Base-by-base conservation (phyloP, 2,888 invertebrate genomes). In the Orthosia gracilis region DNA sequence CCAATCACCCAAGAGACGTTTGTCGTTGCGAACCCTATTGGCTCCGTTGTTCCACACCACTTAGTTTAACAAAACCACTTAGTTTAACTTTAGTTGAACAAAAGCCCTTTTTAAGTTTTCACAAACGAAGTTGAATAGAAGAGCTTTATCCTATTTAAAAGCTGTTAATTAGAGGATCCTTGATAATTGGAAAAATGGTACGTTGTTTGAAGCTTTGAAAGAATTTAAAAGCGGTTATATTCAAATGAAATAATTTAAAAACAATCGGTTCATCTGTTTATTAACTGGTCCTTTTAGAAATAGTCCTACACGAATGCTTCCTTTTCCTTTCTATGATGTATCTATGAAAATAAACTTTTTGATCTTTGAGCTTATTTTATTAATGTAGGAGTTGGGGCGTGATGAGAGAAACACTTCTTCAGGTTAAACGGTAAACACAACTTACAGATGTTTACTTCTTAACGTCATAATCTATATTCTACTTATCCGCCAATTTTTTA, bases 1-100 rank as follows among this genome's bases (percentile, higher is more conserved):
- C 65, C 68, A 81, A 80, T 83, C 73, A 72, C 59, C 57, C 61
- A 59, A 13, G 59, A 82, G 67, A 71, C 50, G 63, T 63, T 54
- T 65, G 54, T 57, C 64, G 65, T 26, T 57, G 26, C 15, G 55
- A 50, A 45, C 57, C 49, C 62, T 69, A 50, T 71, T 82, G 58
- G 66, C 54, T 69, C 21, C 31, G 54, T n/a, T 72, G 54, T 77
- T 71, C 68, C 18, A 50, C 40, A 65, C 65, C 67, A 81, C 82
- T 71, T 71, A n/a, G n/a, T n/a, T n/a, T n/a, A n/a, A n/a, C n/a
- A n/a, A n/a, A n/a, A n/a, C n/a, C n/a, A n/a, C n/a, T n/a, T n/a
- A n/a, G n/a, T n/a, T n/a, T n/a, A n/a, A n/a, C n/a, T n/a, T n/a
- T n/a, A n/a, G n/a, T 26, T n/a, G 21, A 66, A 77, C 70, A 77